Base-by-base conservation (phyloP, 2,113 vertebrate species). In the Orycteropus afer region DNA sequence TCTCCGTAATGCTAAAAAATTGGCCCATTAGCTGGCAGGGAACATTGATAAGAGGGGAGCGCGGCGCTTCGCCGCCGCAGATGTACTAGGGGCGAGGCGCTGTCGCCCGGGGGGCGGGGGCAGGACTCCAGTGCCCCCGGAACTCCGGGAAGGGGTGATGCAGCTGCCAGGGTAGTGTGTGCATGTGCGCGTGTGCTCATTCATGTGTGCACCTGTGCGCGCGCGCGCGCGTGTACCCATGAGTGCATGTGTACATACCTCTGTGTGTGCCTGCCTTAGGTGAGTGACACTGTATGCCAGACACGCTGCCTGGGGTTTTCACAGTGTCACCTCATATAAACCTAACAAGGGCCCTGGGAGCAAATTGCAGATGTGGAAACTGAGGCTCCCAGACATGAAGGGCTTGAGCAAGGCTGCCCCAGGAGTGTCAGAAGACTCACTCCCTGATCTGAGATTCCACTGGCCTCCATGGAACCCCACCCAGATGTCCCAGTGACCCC, bases 1-100 rank as follows among this genome's bases (percentile, higher is more conserved):
- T 98, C 94, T 95, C 95, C 6, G 96, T 98, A 98, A 98, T 98
- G 97, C 93, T 97, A 96, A 98, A 97, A 98, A 97, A 98, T 98
- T 98, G 98, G 97, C 93, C 98, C 97, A 98, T 98, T 98, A 98
- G 97, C 97, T 27, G 37, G 92, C 90, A 89, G 89, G 91, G 96
- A 96, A 97, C 94, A 95, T 57, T 45, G 94, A 93, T 79, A 78
- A 69, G 80, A 91, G 34, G 63, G 49, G 65, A 69, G 55, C 57
- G 49, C 2, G 0, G 49, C 80, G 91, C 45, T 32, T 34, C 23
- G 42, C 55, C 23, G 45, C 91, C 63, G 76, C 87, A 74, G 86
- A 83, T 45, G 55, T 57, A 88, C 25, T 2, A 25, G 23, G 29
- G n/a, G 22, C 23, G 40, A 9, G 40, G 77, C 47, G 42, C 65